Base-by-base conservation (phyloP, 2,888 invertebrate genomes). In the Pyrocoelia pectoralis region DNA sequence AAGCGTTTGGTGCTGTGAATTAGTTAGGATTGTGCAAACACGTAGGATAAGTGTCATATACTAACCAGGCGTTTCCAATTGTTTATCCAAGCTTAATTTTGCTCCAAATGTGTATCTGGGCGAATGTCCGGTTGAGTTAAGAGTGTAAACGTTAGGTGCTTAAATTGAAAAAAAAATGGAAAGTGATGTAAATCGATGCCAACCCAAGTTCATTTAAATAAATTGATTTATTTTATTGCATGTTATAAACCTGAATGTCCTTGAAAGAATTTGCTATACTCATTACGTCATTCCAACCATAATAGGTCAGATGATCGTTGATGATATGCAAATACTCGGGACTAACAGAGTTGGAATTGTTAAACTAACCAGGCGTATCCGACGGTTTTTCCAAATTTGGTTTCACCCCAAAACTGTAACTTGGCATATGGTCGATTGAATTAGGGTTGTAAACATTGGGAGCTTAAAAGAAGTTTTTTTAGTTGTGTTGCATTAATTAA, bases 391-490 rank as follows among this genome's bases (percentile, higher is more conserved):
- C 86, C 41, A 79, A 74, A 74, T 85, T 82, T 43, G 86, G 84
- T 80, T 88, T 91, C 64, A 86, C 84, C 52, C 91, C 90, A 79
- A 93, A 88, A 9, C 89, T 88, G 75, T 87, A 91, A 72, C 85
- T 89, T 65, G 87, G 84, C 54, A 88, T 85, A 68, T 83, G 84
- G 70, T 86, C 87, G 69, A 89, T 86, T 68, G 88, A 88, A 73
- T 88, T 87, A 2, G 92, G 88, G 76, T 90, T 87, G 78, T 93
- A 94, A 79, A 91, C 90, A 24, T 93, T 93, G 0, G 94, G 94
- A 10, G 93, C 92, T 6, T 93, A 56, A 46, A 76, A 75, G 40
- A 50, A 41, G 49, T 50, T 58, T 6, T 24, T 3, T 24, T 24
- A 24, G 6, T 3, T 24, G 6, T 24, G 43, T 10, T 43, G 40